A percentile compares a stretch with the other conserved stretches of the same genome.
Conservation (phyloP, 2,797 vertebrate genomes). For the Gephyroberyx darwinii region DNA sequence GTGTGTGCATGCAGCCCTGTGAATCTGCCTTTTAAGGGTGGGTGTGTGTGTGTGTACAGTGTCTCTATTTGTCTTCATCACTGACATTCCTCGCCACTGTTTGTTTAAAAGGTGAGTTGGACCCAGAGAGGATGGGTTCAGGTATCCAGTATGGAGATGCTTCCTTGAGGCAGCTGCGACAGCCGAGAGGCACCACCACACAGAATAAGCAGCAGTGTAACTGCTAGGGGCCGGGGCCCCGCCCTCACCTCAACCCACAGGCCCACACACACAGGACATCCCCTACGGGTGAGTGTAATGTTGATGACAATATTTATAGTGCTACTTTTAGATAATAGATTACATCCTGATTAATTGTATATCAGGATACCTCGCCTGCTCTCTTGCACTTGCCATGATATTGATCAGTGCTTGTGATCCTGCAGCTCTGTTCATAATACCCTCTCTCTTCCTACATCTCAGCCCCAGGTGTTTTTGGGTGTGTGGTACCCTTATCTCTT, state of each 20-base stretch:
- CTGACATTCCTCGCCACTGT: background rate
- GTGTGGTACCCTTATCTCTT: slow-evolving; percentile 53
- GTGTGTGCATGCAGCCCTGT: background rate
- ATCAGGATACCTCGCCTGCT: background rate
- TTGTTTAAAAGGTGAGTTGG: slow-evolving; percentile 85
- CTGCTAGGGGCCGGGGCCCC: slow-evolving; percentile 81
- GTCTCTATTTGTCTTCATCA: background rate
- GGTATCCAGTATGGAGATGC: slow-evolving; percentile 94
- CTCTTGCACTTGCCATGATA: background rate
- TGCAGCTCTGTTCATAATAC: background rate
- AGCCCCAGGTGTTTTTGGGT: slow-evolving; percentile 78
- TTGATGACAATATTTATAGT: background rate
- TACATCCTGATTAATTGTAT: background rate
- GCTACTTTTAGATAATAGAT: too few species aligned
- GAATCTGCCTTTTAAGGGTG: background rate
- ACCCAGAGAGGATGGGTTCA: slow-evolving; percentile 95
- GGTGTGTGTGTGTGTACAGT: background rate
- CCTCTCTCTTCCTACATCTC: slow-evolving; percentile 24
- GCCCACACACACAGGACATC: slow-evolving; percentile 56
- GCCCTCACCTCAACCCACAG: slow-evolving; percentile 40
- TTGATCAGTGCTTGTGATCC: background rate
- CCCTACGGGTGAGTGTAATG: slow-evolving; percentile 73
- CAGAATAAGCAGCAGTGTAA: slow-evolving; percentile 90
- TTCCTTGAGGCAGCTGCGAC: slow-evolving; percentile 88
- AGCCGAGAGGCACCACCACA: slow-evolving; percentile 85